These are phyloP conservation scores for Sphinx pinastri DNA, from an alignment of 2,888 invertebrate species.

Conservation along the genomic window DNA sequence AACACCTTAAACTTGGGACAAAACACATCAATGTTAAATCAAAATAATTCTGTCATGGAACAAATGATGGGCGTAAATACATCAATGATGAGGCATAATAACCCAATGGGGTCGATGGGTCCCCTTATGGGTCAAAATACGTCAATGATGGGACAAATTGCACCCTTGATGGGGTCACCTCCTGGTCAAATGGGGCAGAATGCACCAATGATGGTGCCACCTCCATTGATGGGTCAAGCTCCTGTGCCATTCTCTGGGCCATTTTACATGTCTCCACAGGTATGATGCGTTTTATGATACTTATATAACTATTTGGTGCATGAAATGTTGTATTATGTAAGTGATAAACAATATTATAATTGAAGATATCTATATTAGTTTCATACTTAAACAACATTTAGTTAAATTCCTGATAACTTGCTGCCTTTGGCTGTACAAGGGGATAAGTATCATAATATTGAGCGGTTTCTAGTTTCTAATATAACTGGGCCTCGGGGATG, in stretches of 20 bases:
- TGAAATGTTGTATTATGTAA: no score
- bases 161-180: not conserved
- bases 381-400: no score
- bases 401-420: no score
- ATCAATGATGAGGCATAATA: not conserved
- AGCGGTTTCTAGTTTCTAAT: no score
- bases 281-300: not conserved
- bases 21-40: not conserved
- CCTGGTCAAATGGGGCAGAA: not conserved
- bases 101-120: not conserved
- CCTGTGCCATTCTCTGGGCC: not conserved
- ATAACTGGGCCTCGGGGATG: no score
- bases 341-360: no score
- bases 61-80: not conserved
- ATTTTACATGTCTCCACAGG: conserved; percentile 18
- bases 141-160: not conserved
- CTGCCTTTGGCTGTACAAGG: no score
- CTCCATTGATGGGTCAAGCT: conserved; percentile 5
- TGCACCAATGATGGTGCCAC: not conserved
- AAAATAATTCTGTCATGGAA: not conserved
- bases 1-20: not conserved
- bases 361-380: no score
- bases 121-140: not conserved
- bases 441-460: no score
- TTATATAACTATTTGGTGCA: no score